Evolutionary conservation across 2,113 vertebrate species (phyloP), one percentile per base, ranked within the genome.

Genomic region (Accipiter cooperii): DNA sequence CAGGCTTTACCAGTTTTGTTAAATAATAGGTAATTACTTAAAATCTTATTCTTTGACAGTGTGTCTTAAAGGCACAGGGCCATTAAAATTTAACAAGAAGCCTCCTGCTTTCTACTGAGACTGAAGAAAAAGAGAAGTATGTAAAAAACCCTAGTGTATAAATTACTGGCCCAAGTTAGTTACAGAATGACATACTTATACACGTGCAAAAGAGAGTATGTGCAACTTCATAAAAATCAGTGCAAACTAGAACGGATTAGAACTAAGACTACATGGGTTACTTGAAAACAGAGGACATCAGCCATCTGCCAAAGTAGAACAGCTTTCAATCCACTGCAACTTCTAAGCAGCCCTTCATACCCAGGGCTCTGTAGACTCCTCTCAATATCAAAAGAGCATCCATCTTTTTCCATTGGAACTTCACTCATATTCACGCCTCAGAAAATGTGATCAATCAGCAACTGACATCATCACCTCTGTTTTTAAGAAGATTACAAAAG

Each of bases 201-300:
- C 8, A n/a, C 1, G 9, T 31, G 31, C 33, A 76, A 19, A 54
- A 47, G 44, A 52, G 29, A 57, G 22, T 5, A 24, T 2, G 28
- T n/a, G 55, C 13, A 8, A 63, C 21, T 51, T 18, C 4, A 76
- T 13, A 29, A 66, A 61, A 38, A 20, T 85, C 73, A 60, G 31
- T 1, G n/a, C 17, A 38, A 79, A 34, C 60, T 10, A n/a, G 33
- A 65, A 54, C 1, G n/a, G 54, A 54, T 29, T 40, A 24, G 51
- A 63, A 40, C 0, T 29, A 4, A 63, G 47, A n/a, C n/a, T 38
- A 60, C 8, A 1, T 1, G 14, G 14, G 46, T 19, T n/a, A n/a
- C 57, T 49, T 12, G 13, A 52, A 52, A 52, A 26, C 3, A 10
- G 7, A 77, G 40, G 65, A 24, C 46, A 78, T 5, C 2, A 1